Evolutionary conservation across 2,888 invertebrate genomes (phyloP), one percentile per base, ranked within the genome.

Genomic region (Scaptodrosophila latifasciaeformis): DNA sequence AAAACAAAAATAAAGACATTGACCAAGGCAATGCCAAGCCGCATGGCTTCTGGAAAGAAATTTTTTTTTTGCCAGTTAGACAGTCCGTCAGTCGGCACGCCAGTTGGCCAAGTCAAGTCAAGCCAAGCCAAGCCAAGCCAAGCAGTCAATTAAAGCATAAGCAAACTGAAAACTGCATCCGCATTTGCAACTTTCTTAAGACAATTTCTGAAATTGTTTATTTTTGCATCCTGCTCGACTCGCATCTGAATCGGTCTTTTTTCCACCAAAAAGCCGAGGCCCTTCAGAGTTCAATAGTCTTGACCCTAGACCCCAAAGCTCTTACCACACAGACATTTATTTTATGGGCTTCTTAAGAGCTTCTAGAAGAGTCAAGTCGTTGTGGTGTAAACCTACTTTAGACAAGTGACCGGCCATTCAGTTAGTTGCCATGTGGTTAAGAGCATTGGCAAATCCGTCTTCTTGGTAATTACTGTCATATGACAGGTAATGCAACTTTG

Each of bases 401-500:
- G 17, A 59, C 59, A 46, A 62, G 62, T 47, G 50, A 51, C 48
- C 65, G 51, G 62, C 62, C 62, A n/a, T n/a, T n/a, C n/a, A n/a
- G n/a, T n/a, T n/a, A n/a, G n/a, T n/a, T n/a, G n/a, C n/a, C n/a
- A n/a, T n/a, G n/a, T n/a, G n/a, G n/a, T n/a, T n/a, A n/a, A n/a
- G n/a, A n/a, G 29, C 49, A n/a, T 54, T 70, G 51, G 68, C 66
- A 74, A 77, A 72, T 72, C 72, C 72, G 77, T 74, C 77, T 72
- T 74, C 68, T 66, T 60, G 59, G 58, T 70, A 77, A 74, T 74
- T 66, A 59, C 74, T 70, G 77, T 70, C 77, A 72, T 69, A 62
- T 59, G 56, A 19, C 9, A 13, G 46, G n/a, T n/a, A n/a, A n/a
- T n/a, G n/a, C n/a, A n/a, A n/a, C n/a, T n/a, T n/a, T n/a, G n/a